phyloP scores from a whole-genome alignment of 2,888 invertebrate species.

The Epirrhoe tristata region DNA sequence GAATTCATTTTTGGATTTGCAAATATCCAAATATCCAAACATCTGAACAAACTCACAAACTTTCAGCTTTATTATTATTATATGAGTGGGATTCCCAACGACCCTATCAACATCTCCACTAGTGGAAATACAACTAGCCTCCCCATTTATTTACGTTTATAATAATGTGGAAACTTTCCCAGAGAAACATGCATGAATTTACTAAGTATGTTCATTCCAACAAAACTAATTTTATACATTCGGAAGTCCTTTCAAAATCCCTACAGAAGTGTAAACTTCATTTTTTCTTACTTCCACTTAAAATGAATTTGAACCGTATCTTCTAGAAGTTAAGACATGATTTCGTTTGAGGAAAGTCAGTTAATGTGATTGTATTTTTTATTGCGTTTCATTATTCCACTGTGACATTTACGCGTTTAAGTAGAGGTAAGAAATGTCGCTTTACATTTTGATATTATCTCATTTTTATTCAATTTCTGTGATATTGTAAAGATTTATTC shows the following conservation, averaged over 20 bases:
- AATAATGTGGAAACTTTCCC: not conserved
- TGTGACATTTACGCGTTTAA: slow-evolving; percentile 50
- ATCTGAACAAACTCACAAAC: too few relatives aligned
- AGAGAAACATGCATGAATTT: slow-evolving; percentile 9
- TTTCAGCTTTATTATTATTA: too few relatives aligned
- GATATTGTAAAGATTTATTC: not conserved
- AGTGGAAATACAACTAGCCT: too few relatives aligned
- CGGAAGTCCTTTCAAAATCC: slow-evolving; percentile 30
- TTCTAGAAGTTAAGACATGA: slow-evolving; percentile 29
- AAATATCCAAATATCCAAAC: too few relatives aligned
- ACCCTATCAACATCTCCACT: too few relatives aligned
- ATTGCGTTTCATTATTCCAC: slow-evolving; percentile 59
- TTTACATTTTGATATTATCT: slow-evolving; percentile 31
- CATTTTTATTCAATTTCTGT: slow-evolving; percentile 14
- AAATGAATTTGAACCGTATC: slow-evolving; percentile 20
- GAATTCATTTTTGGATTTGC: too few relatives aligned
- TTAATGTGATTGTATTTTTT: slow-evolving; percentile 61
- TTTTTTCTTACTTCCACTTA: slow-evolving; percentile 26
- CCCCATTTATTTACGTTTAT: too few relatives aligned
- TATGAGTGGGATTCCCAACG: too few relatives aligned
- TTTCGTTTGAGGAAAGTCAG: slow-evolving; percentile 28
- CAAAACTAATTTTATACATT: slow-evolving; percentile 30
- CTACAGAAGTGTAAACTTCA: slow-evolving; percentile 24
- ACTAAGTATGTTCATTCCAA: slow-evolving; percentile 17
- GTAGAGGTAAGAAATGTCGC: slow-evolving; percentile 34